Base-by-base conservation (phyloP, 1,140 invertebrate genomes). In the Amphibalanus amphitrite region DNA sequence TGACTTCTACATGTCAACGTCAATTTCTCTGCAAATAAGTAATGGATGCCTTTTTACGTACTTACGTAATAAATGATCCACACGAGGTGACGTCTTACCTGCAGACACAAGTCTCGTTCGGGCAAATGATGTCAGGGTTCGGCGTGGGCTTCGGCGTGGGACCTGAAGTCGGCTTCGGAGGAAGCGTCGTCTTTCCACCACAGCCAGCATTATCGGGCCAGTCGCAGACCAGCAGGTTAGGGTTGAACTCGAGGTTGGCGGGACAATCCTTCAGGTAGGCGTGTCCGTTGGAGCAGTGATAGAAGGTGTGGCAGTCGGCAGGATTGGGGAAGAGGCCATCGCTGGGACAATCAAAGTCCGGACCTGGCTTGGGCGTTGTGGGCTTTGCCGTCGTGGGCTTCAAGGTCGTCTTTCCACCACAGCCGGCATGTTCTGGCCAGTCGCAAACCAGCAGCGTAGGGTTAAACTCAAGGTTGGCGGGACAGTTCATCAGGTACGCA, bases 151-250 rank as follows among this genome's bases (percentile, higher is more conserved):
- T 20, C 17, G 47, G 47, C 47, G 47, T 59, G 47, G 47, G 10
- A 1, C 23, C 17, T 13, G 47, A 23, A 8, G 47, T 59, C 13
- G 47, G 47, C 17, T 13, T 1, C 47, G 47, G 47, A 1, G 33
- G 15, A 15, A 38, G 4, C 33, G 33, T 38, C 4, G 33, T 6
- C 33, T 71, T 30, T 26, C 30, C 70, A 15, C 29, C 38, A n/a
- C 70, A 71, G 6, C 47, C 70, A 10, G 47, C 23, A 15, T n/a
- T 0, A 15, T 59, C 47, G n/a, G 70, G 70, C 29, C 30, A 87
- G 76, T 86, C 85, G 74, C 86, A 87, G 6, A 82, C 79, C 73
- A 80, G 77, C 0, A 73, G 69, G 4, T 28, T 28, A 0, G 73
- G 59, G 40, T 75, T 77, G 68, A 75, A 77, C 67, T 75, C 72